phyloP scores from a whole-genome alignment of 2,888 invertebrate species.

The Tubulanus polymorphus region DNA sequence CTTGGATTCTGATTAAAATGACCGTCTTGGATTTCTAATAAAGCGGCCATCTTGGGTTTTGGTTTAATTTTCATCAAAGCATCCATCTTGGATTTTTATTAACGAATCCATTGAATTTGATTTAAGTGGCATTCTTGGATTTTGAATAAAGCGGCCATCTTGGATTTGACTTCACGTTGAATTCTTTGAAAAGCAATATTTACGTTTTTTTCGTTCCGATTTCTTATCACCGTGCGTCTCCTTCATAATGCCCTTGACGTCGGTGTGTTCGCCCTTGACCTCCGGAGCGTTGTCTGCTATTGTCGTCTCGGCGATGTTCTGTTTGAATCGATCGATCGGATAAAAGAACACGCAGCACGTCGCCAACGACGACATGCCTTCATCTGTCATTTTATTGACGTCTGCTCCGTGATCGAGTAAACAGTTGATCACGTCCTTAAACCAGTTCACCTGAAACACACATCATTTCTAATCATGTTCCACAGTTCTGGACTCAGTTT shows the following conservation, averaged over 20 bases:
- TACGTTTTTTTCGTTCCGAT: not conserved
- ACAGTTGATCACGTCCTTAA: conserved; percentile 44
- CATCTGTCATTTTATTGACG: conserved; percentile 50
- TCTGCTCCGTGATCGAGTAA: conserved; percentile 51
- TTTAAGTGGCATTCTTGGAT: too few species aligned
- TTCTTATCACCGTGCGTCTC: not conserved
- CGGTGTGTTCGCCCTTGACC: conserved; percentile 8
- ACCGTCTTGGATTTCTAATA: too few species aligned
- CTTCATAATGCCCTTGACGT: not conserved
- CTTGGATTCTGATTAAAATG: too few species aligned
- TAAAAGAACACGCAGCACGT: conserved; percentile 49
- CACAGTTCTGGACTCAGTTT: too few species aligned
- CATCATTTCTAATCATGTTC: too few species aligned
- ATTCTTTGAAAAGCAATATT: too few species aligned
- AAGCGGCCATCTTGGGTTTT: too few species aligned
- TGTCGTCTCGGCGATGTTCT: conserved; percentile 40
- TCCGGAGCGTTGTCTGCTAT: conserved; percentile 17
- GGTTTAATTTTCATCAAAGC: too few species aligned
- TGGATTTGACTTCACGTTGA: too few species aligned
- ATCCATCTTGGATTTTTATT: too few species aligned
- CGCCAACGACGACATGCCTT: conserved; percentile 48
- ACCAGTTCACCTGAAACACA: conserved; percentile 43
- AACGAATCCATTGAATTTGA: too few species aligned
- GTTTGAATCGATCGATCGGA: conserved; percentile 40
- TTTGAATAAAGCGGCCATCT: too few species aligned